phyloP scores from a whole-genome alignment of 2,113 vertebrate species.

The mouse (Mus musculus) region DNA sequence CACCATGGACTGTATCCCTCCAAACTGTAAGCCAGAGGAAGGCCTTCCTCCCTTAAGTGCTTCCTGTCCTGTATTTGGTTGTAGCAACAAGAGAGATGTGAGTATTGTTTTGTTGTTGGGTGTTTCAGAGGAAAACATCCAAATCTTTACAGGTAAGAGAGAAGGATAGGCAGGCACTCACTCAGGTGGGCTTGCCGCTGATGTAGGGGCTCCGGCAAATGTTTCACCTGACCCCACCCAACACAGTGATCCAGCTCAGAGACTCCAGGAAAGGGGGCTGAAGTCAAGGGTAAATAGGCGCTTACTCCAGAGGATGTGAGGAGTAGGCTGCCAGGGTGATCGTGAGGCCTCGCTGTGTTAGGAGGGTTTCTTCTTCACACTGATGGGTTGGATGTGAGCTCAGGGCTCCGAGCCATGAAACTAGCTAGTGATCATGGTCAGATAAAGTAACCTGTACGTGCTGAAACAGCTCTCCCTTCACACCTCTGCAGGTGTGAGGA shows the following conservation, averaged over 20 bases:
- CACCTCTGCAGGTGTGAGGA: neutral
- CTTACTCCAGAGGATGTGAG: neutral
- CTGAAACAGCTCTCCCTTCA: neutral
- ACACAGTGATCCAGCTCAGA: constrained; percentile 1
- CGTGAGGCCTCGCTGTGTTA: neutral
- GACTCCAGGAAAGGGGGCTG: neutral
- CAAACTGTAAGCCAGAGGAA: neutral
- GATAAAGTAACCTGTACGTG: neutral
- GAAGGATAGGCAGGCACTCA: neutral
- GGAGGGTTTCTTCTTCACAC: neutral
- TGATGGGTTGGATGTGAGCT: neutral
- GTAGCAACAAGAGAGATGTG: neutral
- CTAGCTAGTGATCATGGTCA: neutral
- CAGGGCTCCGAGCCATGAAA: neutral
- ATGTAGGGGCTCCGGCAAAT: neutral
- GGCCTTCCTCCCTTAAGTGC: neutral
- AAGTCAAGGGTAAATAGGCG: neutral
- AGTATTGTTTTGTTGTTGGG: neutral
- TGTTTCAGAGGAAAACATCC: neutral
- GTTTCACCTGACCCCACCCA: neutral
- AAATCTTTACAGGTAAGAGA: neutral
- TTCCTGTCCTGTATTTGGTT: neutral
- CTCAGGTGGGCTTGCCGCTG: neutral
- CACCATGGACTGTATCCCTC: neutral
- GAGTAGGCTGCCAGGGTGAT: neutral